Conservation (phyloP, 2,113 vertebrate species). For the Myocastor coypus region DNA sequence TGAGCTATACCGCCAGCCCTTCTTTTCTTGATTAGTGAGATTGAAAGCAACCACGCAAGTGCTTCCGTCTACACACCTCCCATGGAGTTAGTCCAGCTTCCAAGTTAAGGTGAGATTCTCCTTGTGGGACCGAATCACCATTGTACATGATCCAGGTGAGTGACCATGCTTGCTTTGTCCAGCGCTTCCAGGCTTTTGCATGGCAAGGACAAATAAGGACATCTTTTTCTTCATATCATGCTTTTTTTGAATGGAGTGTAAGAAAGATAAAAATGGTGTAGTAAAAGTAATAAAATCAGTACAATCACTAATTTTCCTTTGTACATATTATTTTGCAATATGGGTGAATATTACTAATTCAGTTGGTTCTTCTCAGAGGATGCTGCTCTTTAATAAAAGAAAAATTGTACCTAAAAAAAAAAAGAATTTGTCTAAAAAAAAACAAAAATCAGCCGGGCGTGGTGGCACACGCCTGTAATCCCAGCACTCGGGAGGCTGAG, state of each 20-base stretch:
- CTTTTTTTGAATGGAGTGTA: conserved; percentile 70
- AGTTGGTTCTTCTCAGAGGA: conserved; percentile 76
- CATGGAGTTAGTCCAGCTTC: conserved; percentile 83
- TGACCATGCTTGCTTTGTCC: conserved; percentile 53
- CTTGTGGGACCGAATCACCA: neutral
- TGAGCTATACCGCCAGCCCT: too few species aligned
- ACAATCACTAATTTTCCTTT: too few species aligned
- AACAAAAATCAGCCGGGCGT: too few species aligned
- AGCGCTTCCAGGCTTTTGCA: conserved; percentile 35
- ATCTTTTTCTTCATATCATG: conserved; percentile 65
- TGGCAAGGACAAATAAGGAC: conserved; percentile 68
- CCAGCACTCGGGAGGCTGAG: too few species aligned
- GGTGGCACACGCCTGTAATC: too few species aligned
- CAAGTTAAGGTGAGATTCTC: neutral
- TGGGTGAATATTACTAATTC: conserved; percentile 71
- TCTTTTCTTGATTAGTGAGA: conserved; percentile 79
- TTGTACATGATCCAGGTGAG: neutral
- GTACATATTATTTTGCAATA: too few species aligned
- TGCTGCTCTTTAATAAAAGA: conserved; percentile 76
- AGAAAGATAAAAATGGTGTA: too few species aligned
- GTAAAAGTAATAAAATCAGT: too few species aligned
- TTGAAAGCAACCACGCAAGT: conserved; percentile 78
- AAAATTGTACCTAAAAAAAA: conserved; percentile 75
- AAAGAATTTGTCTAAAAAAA: too few species aligned
- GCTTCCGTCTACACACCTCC: conserved; percentile 80